A percentile compares a stretch with the other conserved stretches of the same genome.
These are phyloP conservation scores for Morbakka virulenta DNA, from an alignment of 30 jellyfish, hydroid and myxozoan species.

Conservation along the genomic window DNA sequence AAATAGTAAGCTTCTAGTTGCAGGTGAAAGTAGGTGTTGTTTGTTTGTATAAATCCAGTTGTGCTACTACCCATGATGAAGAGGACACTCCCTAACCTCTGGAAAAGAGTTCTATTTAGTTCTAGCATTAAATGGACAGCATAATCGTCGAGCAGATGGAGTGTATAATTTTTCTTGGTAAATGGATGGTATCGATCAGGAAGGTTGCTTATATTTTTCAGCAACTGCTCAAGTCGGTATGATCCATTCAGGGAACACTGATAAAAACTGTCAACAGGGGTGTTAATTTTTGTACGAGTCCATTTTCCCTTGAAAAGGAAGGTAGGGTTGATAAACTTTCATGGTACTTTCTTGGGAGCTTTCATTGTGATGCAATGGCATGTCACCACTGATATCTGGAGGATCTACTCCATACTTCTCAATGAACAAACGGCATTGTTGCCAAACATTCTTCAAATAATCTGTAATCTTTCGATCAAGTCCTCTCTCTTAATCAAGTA, in stretches of 20 bases:
- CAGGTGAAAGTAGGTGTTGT: constrained; percentile 39
- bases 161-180: constrained; percentile 41
- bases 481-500: constrained; percentile 47
- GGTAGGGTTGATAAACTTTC: constrained; percentile 15
- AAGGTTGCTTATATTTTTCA: constrained; percentile 22
- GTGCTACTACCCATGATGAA: constrained; percentile 70
- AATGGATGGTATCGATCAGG: constrained; percentile 52
- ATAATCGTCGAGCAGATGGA: constrained; percentile 44
- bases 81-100: constrained; percentile 46
- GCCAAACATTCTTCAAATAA: constrained; percentile 55
- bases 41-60: constrained; percentile 48
- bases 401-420: constrained; percentile 71
- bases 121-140: constrained; percentile 69
- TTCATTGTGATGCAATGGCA: constrained; percentile 65
- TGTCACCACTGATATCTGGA: constrained; percentile 71
- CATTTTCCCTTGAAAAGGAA: constrained; percentile 60
- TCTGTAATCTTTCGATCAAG: constrained; percentile 31
- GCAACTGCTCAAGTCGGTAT: constrained; percentile 47
- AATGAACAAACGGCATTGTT: constrained; percentile 33
- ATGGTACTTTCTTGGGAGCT: no score
- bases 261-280: constrained; percentile 12
- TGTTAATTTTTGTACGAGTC: constrained; percentile 22
- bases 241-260: constrained; percentile 74
- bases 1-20: constrained; percentile 9
- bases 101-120: constrained; percentile 27